Evolutionary conservation across 2,113 vertebrate species (phyloP), one percentile per base, ranked within the genome.

Genomic region (Thamnaconus septentrionalis): DNA sequence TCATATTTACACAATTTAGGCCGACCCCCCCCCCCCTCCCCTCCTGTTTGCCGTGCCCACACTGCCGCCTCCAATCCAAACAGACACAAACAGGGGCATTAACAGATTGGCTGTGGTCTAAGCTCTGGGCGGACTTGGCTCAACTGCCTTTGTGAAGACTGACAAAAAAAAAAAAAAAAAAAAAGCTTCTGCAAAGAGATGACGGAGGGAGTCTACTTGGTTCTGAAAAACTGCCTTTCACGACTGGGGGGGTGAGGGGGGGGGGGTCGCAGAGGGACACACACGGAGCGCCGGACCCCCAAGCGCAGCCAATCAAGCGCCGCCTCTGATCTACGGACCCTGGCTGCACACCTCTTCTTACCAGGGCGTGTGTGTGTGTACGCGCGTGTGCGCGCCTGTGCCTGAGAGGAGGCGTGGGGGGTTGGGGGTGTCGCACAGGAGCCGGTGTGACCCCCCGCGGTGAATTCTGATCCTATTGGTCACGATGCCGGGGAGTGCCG

Each of bases 391-490:
- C 18, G 18, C 18, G 18, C 18, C 1, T 31, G 18, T 31, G 18
- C 18, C 18, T 31, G 18, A 31, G 18, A 2, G 18, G 18, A 31
- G 18, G 18, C 18, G 18, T 31, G 18, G 18, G 18, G 18, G 18
- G 18, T 1, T 70, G 41, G 62, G 73, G 78, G 69, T 76, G 77
- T 69, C 73, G 78, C 59, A 85, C 54, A 60, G 82, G 74, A 82
- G 86, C 72, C 66, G 71, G 80, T 59, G 3, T 59, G 71, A 73
- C 78, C 87, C 80, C 83, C 86, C 18, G 45, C 43, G 9, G 85
- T 79, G 80, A 79, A 78, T 83, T 71, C 71, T 83, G 78, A 90
- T 90, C 87, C 87, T 76, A 85, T 89, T 90, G 88, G 88, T 88
- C 84, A 89, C 71, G 74, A 88, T 64, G 78, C 81, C 78, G 79